Percentiles rank a stretch among this genome's conserved stretches.
Conservation (phyloP, 2,797 vertebrate genomes). For the Zenarchopterus dispar region DNA sequence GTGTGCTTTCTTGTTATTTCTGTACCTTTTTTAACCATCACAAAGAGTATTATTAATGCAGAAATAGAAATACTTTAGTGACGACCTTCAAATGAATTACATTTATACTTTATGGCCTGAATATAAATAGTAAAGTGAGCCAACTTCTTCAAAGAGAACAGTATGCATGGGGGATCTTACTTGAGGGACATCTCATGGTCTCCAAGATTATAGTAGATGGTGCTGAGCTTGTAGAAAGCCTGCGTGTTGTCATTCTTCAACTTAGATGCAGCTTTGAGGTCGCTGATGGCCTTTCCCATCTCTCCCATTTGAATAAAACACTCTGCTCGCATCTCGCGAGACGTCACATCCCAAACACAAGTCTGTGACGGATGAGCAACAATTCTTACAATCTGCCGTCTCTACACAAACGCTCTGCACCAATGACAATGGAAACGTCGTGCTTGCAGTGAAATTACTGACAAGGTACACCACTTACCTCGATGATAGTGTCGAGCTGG, state of each 20-base stretch:
- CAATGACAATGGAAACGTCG: neutral
- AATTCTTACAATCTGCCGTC: slow-evolving; percentile 7
- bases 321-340: slow-evolving; percentile 94
- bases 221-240: slow-evolving; percentile 96
- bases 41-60: neutral
- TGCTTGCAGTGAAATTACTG: slow-evolving; percentile 11
- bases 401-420: slow-evolving; percentile 3
- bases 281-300: slow-evolving; percentile 93
- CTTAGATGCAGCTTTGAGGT: slow-evolving; percentile 95
- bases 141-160: neutral
- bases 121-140: too few relatives aligned
- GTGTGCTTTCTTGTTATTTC: too few relatives aligned
- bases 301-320: slow-evolving; percentile 94
- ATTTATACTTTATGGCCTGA: too few relatives aligned
- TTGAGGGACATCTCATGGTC: slow-evolving; percentile 96
- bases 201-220: slow-evolving; percentile 93
- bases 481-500: slow-evolving; percentile 89
- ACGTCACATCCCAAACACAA: slow-evolving; percentile 92
- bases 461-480: slow-evolving; percentile 78
- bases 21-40: too few relatives aligned
- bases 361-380: slow-evolving; percentile 80
- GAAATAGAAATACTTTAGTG: neutral
- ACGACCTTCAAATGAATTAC: too few relatives aligned
- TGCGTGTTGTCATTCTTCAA: slow-evolving; percentile 94
- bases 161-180: slow-evolving; percentile 74